Evolutionary conservation across 2,888 invertebrate genomes (phyloP), one percentile per base, ranked within the genome.

Genomic region (Tiliacea aurago): DNA sequence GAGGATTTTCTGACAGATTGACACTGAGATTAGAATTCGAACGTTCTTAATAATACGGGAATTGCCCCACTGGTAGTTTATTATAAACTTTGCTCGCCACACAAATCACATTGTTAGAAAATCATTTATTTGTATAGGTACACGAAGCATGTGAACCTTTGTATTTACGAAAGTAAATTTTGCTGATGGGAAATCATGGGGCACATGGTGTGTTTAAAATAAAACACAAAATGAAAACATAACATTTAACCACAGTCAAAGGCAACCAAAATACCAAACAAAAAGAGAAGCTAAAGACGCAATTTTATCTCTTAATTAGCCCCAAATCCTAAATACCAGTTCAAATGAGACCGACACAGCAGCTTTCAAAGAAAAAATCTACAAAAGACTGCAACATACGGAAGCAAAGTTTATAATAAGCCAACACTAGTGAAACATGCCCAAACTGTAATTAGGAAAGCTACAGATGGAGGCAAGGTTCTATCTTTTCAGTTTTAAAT

Each of bases 361-460:
- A 5, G 7, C 41, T 18, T 58, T 71, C 41, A 79, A 76, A 81
- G 70, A 75, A 62, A 56, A 37, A 18, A 11, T 65, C 33, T 23
- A 78, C 78, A 78, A 72, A 76, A 78, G 49, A 49, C 53, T 49
- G 33, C 47, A 11, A 55, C 55, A 64, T 47, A 61, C 59, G 9
- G 18, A 33, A 45, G 41, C 65, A 71, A 82, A 79, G 69, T 81
- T 75, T 83, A 58, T 81, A 79, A 70, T 81, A 79, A 61, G 66
- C 71, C 69, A 69, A 71, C 61, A 63, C 66, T 49, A 69, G 47
- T 47, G 47, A 20, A 75, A 69, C 49, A 70, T 68, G 33, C 49
- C 68, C 59, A 5, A 28, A 81, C 71, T 67, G 83, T 81, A 82
- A 81, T 81, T 79, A 79, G 43, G 28, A 59, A 59, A 15, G 58